Evolutionary conservation across 1,140 invertebrate genomes (phyloP).

Genomic region (Drosophila parvula): DNA sequence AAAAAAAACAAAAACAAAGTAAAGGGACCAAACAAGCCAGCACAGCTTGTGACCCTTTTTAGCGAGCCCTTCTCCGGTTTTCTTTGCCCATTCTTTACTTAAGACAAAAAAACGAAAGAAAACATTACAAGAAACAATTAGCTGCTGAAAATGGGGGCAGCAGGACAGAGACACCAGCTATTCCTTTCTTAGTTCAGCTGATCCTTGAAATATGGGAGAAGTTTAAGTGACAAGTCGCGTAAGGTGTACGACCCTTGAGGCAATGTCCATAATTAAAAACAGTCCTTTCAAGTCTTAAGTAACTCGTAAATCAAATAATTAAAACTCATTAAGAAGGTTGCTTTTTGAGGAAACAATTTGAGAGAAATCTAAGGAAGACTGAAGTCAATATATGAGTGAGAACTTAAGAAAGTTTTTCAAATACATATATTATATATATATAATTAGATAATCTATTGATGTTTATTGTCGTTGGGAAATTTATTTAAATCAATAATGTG

Average conservation of each 20-base stretch:
- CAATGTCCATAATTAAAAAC: conserved; percentile 3
- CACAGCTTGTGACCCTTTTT: conserved; percentile 77
- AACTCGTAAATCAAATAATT: neutral
- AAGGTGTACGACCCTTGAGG: conserved; percentile 6
- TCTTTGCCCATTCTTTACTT: conserved; percentile 11
- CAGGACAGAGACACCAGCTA: conserved; percentile 30
- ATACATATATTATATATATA: neutral
- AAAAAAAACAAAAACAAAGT: conserved; percentile 21
- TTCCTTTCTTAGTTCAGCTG: conserved; percentile 24
- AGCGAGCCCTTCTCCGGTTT: conserved; percentile 28
- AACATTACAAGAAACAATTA: conserved; percentile 79
- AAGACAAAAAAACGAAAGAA: conserved; percentile 46
- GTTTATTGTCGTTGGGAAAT: neutral
- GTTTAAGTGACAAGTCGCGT: conserved; percentile 5
- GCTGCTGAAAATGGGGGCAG: conserved; percentile 58
- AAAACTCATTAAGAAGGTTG: neutral
- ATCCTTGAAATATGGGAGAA: conserved; percentile 12
- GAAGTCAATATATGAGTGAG: too few species aligned
- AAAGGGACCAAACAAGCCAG: conserved; percentile 52
- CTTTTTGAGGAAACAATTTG: neutral
- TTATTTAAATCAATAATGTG: neutral
- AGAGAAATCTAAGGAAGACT: neutral
- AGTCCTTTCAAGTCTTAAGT: conserved; percentile 6
- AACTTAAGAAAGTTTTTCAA: too few species aligned
- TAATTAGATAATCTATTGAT: neutral